These are phyloP conservation scores for Callimorpha dominula DNA, from an alignment of 2,888 invertebrate species.

Conservation along the genomic window DNA sequence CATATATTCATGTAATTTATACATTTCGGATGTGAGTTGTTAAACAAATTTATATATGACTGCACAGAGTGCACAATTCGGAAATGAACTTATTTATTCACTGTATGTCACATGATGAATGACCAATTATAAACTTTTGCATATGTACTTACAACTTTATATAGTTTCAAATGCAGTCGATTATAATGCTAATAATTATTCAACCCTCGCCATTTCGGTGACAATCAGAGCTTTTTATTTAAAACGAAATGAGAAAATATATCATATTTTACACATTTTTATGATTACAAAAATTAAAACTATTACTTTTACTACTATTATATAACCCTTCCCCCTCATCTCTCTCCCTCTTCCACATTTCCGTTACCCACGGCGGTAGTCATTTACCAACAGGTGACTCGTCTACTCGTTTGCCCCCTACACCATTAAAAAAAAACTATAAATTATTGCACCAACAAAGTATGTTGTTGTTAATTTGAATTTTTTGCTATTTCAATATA, in stretches of 20 bases:
- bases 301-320: too few relatives aligned
- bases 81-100: conserved; percentile 40
- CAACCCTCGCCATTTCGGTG: not conserved
- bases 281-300: not conserved
- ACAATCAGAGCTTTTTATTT: not conserved
- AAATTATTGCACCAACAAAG: too few relatives aligned
- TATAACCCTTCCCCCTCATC: too few relatives aligned
- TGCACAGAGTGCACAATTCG: conserved; percentile 27
- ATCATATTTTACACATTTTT: not conserved
- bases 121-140: conserved; percentile 23
- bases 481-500: too few relatives aligned
- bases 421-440: too few relatives aligned
- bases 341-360: too few relatives aligned
- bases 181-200: not conserved
- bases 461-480: too few relatives aligned
- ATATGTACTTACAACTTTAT: not conserved
- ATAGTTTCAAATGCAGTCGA: not conserved
- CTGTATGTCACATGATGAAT: conserved; percentile 33
- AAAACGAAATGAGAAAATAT: not conserved
- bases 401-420: too few relatives aligned
- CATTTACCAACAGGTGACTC: too few relatives aligned
- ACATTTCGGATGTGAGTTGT: conserved; percentile 23
- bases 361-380: too few relatives aligned
- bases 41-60: conserved; percentile 35
- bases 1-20: conserved; percentile 27